phyloP scores from a whole-genome alignment of 2,888 invertebrate species.

The Melinaea menophilus region DNA sequence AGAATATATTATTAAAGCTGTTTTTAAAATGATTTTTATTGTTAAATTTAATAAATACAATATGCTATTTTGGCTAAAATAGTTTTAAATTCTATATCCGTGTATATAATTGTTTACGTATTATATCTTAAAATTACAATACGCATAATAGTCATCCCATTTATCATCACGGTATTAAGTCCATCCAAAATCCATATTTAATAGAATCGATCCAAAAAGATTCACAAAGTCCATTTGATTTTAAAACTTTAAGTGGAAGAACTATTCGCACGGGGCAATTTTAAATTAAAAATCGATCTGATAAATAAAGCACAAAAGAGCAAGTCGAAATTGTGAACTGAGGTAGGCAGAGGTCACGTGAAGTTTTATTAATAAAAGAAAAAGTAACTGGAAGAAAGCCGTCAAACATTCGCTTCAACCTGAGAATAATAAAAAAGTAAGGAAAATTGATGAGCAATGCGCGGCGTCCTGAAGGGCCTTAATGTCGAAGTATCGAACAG shows the following conservation, averaged over 20 bases:
- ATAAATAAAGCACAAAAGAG: conserved; percentile 44
- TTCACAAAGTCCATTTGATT: conserved; percentile 29
- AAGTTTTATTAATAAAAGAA: conserved; percentile 70
- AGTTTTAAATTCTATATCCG: no score
- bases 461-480: conserved; percentile 32
- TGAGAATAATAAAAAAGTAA: conserved; percentile 60
- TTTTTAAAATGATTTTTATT: no score
- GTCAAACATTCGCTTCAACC: conserved; percentile 52
- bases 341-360: conserved; percentile 46
- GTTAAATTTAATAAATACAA: no score
- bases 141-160: background rate
- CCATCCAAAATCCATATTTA: background rate
- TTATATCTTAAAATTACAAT: no score
- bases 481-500: conserved; percentile 9
- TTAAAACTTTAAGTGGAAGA: conserved; percentile 29
- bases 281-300: conserved; percentile 37
- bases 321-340: conserved; percentile 38
- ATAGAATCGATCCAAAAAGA: background rate
- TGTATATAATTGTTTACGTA: no score
- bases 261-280: conserved; percentile 29
- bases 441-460: conserved; percentile 59
- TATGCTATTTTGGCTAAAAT: no score
- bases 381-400: conserved; percentile 57
- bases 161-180: background rate
- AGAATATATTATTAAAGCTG: no score